Percentiles rank a stretch among this genome's conserved stretches.
Conservation (phyloP, 2,797 vertebrate genomes). For the Tapirus indicus region DNA sequence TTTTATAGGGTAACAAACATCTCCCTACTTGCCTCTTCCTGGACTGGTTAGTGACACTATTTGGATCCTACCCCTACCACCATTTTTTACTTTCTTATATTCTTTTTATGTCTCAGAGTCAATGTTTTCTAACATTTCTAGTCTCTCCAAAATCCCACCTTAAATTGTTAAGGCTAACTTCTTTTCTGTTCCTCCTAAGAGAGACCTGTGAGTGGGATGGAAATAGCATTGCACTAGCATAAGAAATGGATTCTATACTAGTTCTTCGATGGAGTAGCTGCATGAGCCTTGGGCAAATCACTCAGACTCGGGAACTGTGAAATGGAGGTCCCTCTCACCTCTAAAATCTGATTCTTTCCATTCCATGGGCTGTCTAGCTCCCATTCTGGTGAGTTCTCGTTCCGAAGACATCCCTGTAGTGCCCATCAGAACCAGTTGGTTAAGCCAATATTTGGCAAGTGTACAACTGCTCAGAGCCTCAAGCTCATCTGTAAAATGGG, state of each 20-base stretch:
- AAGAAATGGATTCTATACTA: background rate
- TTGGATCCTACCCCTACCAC: background rate
- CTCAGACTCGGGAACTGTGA: background rate
- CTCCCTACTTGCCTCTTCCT: background rate
- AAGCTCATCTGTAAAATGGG: background rate
- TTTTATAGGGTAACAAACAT: background rate
- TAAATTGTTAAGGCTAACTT: background rate
- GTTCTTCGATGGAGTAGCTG: background rate
- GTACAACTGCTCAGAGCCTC: background rate
- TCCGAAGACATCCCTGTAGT: background rate
- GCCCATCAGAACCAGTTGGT: background rate
- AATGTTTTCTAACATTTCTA: conserved; percentile 15
- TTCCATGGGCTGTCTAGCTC: background rate
- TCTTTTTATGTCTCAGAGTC: background rate
- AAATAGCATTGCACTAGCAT: background rate
- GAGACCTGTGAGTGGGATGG: background rate
- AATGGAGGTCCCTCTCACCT: background rate
- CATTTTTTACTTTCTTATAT: background rate
- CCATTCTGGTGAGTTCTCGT: background rate
- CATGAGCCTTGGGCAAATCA: background rate
- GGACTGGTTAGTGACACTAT: background rate
- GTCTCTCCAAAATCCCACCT: background rate
- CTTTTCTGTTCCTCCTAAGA: background rate
- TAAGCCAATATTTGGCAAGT: conserved; percentile 3
- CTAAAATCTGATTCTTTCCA: background rate